Evolutionary conservation across 2,113 vertebrate genomes (phyloP), one percentile per base, ranked within the genome.

Genomic region (Leptobrachium ailaonicum): DNA sequence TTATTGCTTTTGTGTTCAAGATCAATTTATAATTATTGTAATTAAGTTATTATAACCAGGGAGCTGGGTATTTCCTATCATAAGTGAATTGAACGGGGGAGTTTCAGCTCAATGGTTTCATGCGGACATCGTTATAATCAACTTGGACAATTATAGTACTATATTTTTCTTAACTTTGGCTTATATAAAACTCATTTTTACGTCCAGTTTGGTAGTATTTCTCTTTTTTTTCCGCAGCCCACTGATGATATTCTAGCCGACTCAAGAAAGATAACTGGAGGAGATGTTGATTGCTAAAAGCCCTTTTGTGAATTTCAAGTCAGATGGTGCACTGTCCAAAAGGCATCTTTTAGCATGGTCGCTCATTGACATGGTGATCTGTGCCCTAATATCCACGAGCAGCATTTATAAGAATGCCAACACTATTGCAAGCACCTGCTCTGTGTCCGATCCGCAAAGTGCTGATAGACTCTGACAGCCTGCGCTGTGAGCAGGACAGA

Each of bases 1-100:
- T 50, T 41, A 42, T 73, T 66, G 60, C 60, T n/a, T 58, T 80
- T 80, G 77, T 66, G 45, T 68, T 68, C 63, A 66, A 2, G 63
- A 71, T 58, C 63, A 68, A 32, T 67, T 73, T 73, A 53, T 79
- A 74, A 80, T 81, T 69, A 75, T 50, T 40, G 44, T 45, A 80
- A 80, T 80, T 74, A 74, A 74, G 64, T 80, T 68, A 80, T 75
- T 81, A 81, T 32, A 20, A 60, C 53, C 41, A 11, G 3, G 14
- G 12, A 75, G 67, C 20, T 60, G 42, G 43, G 79, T 42, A 6
- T 74, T 69, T 68, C 71, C 53, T 69, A 41, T 41, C 45, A 68
- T 81, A 74, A 75, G 67, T 62, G 56, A 60, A 64, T 8, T 6
- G 62, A 7, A 72, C 10, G 5, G 47, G 6, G 50, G 45, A 56